Evolutionary conservation across 2,113 vertebrate species (phyloP).

Genomic region (Elanus axillaris): DNA sequence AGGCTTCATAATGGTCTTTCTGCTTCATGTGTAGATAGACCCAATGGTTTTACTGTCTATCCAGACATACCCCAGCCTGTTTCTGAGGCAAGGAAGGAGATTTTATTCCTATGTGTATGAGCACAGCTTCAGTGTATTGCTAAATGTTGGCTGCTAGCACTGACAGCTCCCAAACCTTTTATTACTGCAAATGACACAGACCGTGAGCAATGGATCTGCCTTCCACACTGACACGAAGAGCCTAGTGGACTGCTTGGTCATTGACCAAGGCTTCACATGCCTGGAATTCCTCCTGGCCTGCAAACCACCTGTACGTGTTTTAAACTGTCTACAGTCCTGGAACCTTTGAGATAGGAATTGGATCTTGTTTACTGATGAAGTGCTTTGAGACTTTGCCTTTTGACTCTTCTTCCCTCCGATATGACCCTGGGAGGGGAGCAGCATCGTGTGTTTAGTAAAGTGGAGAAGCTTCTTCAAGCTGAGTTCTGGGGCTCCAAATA

Average conservation of each 20-base stretch:
- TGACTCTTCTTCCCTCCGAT: neutral
- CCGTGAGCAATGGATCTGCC: conserved; percentile 39
- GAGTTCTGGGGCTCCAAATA: neutral
- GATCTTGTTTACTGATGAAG: conserved; percentile 35
- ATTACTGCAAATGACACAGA: conserved; percentile 22
- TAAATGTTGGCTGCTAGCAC: conserved; percentile 23
- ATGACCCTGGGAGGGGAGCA: neutral
- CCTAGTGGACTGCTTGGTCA: neutral
- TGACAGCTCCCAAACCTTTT: conserved; percentile 23
- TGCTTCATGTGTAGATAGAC: neutral
- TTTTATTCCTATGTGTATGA: neutral
- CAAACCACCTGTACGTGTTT: neutral
- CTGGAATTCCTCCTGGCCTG: neutral
- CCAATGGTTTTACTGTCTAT: neutral
- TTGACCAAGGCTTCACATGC: neutral
- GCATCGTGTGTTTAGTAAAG: neutral
- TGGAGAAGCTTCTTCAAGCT: neutral
- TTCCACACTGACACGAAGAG: conserved; percentile 17
- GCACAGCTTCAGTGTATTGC: conserved; percentile 35
- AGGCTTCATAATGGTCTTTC: neutral
- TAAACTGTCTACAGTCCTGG: conserved; percentile 27
- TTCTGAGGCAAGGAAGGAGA: neutral
- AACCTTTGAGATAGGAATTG: conserved; percentile 36
- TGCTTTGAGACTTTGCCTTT: conserved; percentile 64
- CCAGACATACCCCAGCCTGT: neutral